Base-by-base conservation (phyloP, 2,888 invertebrate species). In the Notocelia uddmanniana region DNA sequence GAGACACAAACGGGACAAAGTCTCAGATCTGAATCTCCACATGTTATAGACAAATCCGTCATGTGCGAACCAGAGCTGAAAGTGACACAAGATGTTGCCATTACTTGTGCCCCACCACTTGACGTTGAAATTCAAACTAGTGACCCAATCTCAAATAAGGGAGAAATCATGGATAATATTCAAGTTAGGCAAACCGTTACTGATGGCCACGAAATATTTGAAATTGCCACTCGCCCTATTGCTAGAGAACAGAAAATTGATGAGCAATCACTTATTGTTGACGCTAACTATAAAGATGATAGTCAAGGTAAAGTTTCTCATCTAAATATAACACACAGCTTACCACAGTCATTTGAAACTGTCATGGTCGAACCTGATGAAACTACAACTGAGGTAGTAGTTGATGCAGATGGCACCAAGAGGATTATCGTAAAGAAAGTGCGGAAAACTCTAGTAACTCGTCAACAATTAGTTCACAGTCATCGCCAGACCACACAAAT, bases 301-400 rank as follows among this genome's bases (percentile, higher is more conserved):
- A 89, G 93, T 45, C 81, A 92, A 9, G 88, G 89, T 19, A 94
- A 95, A 82, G 94, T 95, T 67, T 95, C 97, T 0, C 96, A 97
- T 79, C 84, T 97, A 18, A 96, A 95, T 79, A 96, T 97, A 45
- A 94, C 95, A 10, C 97, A 96, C 81, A 95, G 95, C 63, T 90
- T 95, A 37, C 96, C 97, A 0, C 96, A 97, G 79, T 95, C 97
- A 0, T 97, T 97, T 81, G 97, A 97, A 87, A 97, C 97, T 0
- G 94, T 97, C 5, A 95, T 97, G 84, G 95, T 96, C 0, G 97
- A 97, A 85, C 97, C 97, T 0, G 97, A 97, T 84, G 96, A 97
- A 83, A 96, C 97, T 1, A 97, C 96, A 0, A 97, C 97, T 0
- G 96, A 97, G 89, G 96, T 97, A 3, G 95, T 96, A n/a, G 95